Evolutionary conservation across 2,797 vertebrate species (phyloP).

Genomic region (Novumbra hubbsi): DNA sequence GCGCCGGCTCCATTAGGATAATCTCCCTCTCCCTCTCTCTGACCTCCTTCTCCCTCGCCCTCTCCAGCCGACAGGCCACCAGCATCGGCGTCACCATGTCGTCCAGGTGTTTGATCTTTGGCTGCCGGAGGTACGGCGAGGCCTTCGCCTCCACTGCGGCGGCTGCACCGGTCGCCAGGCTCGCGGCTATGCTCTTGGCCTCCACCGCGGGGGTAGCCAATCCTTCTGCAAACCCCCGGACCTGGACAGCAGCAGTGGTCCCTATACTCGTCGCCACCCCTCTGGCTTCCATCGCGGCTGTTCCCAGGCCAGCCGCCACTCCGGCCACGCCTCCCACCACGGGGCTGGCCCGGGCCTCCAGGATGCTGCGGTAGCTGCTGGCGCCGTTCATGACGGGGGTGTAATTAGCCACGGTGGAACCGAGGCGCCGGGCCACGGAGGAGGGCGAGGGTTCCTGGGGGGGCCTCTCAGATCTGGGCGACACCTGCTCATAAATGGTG

Average conservation of each 20-base stretch:
- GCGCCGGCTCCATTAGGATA: conserved; percentile 45
- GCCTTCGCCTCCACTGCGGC: conserved; percentile 60
- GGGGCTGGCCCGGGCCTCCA: conserved; percentile 55
- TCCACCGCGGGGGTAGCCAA: neutral
- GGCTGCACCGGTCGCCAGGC: conserved; percentile 22
- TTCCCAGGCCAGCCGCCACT: conserved; percentile 62
- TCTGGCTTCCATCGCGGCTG: conserved; percentile 29
- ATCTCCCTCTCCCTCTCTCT: conserved; percentile 47
- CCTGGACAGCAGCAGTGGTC: conserved; percentile 58
- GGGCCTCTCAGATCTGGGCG: conserved; percentile 64
- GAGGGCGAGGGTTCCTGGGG: conserved; percentile 60
- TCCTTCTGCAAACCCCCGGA: conserved; percentile 40
- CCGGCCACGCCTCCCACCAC: conserved; percentile 60
- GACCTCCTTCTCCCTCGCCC: conserved; percentile 34
- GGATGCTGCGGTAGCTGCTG: conserved; percentile 54
- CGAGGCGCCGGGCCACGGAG: conserved; percentile 55
- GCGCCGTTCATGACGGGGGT: conserved; percentile 71
- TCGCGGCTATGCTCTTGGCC: neutral
- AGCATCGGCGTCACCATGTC: conserved; percentile 66
- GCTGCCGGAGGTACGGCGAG: conserved; percentile 73
- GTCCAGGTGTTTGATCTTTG: conserved; percentile 80
- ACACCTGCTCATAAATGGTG: conserved; percentile 80
- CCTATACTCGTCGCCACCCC: conserved; percentile 38
- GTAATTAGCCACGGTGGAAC: conserved; percentile 71
- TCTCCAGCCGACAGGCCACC: conserved; percentile 65